A percentile compares a stretch with the other conserved stretches of the same genome.
Evolutionary conservation across 2,888 invertebrate genomes (phyloP).

Genomic region (Hemistola chrysoprasaria): DNA sequence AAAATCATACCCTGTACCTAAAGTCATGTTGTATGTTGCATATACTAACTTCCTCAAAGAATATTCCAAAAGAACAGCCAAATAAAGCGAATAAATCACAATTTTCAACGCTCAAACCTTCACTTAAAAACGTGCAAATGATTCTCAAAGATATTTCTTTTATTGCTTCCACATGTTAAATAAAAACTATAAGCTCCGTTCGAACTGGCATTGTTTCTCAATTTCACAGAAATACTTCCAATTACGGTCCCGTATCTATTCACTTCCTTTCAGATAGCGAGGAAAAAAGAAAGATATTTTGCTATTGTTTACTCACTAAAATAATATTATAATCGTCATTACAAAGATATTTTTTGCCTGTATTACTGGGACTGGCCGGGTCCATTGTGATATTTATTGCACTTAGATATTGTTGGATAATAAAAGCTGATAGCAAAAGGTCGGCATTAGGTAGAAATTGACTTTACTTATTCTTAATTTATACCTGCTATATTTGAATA

Average conservation of each 20-base stretch:
- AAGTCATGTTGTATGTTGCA: too few relatives aligned
- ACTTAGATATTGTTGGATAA: conserved; percentile 47
- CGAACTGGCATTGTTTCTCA: conserved; percentile 59
- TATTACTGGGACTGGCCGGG: conserved; percentile 35
- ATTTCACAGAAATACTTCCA: conserved; percentile 61
- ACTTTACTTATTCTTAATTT: conserved; percentile 30
- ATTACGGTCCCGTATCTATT: conserved; percentile 68
- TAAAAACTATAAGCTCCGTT: conserved; percentile 47
- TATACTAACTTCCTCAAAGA: neutral
- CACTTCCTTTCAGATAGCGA: conserved; percentile 76
- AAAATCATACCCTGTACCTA: too few relatives aligned
- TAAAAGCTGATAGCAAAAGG: conserved; percentile 37
- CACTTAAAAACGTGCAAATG: conserved; percentile 1
- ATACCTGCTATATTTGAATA: conserved; percentile 15
- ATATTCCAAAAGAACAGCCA: neutral
- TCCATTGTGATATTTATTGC: conserved; percentile 66
- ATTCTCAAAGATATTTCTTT: conserved; percentile 15
- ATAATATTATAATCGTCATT: conserved; percentile 74
- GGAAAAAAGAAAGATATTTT: conserved; percentile 58
- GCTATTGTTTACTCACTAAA: conserved; percentile 67
- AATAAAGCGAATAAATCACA: neutral
- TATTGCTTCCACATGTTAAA: conserved; percentile 46
- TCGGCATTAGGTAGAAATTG: conserved; percentile 24
- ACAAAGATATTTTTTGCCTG: conserved; percentile 53
- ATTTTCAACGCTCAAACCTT: conserved; percentile 2